Conservation (phyloP, 2,113 vertebrate genomes). For the Genyomyrus donnyi region DNA sequence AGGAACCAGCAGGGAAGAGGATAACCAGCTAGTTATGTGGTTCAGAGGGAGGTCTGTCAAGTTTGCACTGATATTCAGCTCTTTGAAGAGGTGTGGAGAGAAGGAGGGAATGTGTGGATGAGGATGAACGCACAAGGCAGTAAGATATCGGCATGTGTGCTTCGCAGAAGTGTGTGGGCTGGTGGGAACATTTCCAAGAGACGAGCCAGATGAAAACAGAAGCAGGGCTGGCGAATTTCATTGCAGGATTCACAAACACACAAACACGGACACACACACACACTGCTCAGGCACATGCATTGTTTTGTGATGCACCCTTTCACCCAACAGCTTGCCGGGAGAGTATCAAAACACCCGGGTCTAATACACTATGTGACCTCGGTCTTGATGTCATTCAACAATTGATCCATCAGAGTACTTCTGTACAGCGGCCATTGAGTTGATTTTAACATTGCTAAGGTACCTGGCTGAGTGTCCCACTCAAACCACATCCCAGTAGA, state of each 20-base stretch:
- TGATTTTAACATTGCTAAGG: background rate
- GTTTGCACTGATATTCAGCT: background rate
- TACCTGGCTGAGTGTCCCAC: background rate
- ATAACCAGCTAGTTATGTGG: background rate
- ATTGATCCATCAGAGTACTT: background rate
- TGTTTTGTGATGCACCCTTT: background rate
- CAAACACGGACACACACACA: background rate
- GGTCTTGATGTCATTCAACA: background rate
- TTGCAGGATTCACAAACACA: background rate
- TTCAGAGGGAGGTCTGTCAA: background rate
- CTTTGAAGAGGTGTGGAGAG: background rate
- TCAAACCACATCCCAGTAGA: background rate
- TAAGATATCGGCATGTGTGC: constrained; percentile 4
- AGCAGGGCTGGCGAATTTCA: background rate
- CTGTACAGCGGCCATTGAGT: background rate
- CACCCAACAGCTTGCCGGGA: background rate
- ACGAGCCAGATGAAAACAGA: constrained; percentile 3
- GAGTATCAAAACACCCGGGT: background rate
- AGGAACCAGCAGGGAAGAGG: background rate
- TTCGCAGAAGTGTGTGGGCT: constrained; percentile 30
- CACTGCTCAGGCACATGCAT: too few relatives aligned
- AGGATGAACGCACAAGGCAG: background rate
- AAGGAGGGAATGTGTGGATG: background rate
- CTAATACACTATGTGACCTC: too few relatives aligned
- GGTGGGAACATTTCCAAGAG: constrained; percentile 15